Percentiles rank a stretch among this genome's conserved stretches.
Evolutionary conservation across 2,888 invertebrate species (phyloP).

Genomic region (Steinernema scapterisci): DNA sequence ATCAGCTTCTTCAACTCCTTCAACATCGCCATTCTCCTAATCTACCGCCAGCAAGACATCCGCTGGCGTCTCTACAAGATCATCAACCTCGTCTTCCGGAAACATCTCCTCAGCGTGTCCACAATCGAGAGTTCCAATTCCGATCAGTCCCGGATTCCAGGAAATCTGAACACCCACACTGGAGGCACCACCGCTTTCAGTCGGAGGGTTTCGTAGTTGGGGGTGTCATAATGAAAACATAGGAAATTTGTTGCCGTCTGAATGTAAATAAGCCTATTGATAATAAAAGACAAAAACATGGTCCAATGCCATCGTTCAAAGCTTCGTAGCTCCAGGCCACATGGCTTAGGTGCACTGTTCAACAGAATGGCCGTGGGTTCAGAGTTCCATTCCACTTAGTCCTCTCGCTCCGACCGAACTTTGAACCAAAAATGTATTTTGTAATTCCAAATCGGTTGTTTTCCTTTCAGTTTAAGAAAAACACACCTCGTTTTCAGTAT

Average conservation of each 20-base stretch:
- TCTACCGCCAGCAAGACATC: conserved; percentile 3
- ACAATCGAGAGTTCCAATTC: not conserved
- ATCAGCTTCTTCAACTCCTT: conserved; percentile 27
- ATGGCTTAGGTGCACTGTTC: no score
- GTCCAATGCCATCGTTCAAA: no score
- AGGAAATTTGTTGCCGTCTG: not conserved
- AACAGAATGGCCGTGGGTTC: no score
- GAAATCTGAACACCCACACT: not conserved
- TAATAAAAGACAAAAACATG: no score
- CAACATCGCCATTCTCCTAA: conserved; percentile 24
- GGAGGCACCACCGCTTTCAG: not conserved
- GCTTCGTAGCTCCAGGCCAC: no score
- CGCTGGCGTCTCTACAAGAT: not conserved
- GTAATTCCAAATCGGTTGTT: no score
- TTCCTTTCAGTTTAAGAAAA: no score
- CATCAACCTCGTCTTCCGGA: not conserved
- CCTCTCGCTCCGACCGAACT: no score
- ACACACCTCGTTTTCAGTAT: no score
- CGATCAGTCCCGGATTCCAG: not conserved
- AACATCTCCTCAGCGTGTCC: not conserved
- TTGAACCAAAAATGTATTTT: no score
- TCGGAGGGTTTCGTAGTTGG: not conserved
- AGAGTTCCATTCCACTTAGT: no score
- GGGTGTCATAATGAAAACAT: not conserved
- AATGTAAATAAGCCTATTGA: no score